These are phyloP conservation scores for Homalodisca vitripennis DNA, from an alignment of 1,140 invertebrate species.

Conservation along the genomic window DNA sequence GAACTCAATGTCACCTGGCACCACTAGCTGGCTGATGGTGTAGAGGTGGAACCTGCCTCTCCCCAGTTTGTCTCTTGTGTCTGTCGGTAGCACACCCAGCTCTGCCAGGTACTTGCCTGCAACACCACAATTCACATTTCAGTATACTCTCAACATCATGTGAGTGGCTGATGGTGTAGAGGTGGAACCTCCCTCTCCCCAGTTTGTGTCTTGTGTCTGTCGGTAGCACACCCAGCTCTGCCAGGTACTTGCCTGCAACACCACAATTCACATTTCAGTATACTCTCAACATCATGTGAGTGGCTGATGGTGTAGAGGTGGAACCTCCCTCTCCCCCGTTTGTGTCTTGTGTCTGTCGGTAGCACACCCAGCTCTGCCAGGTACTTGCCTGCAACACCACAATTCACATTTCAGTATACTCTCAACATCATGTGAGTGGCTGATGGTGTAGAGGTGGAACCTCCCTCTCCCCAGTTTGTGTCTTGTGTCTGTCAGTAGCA, in stretches of 20 bases:
- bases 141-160: too few species aligned
- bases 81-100: slow-evolving; percentile 29
- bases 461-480: slow-evolving; percentile 30
- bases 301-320: slow-evolving; percentile 33
- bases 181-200: slow-evolving; percentile 33
- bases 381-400: slow-evolving; percentile 28
- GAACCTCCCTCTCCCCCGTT: slow-evolving; percentile 29
- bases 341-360: slow-evolving; percentile 30
- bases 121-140: neutral
- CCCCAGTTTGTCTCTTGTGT: slow-evolving; percentile 29
- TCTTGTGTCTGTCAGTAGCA: slow-evolving; percentile 25
- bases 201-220: slow-evolving; percentile 28
- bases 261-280: neutral
- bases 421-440: too few species aligned
- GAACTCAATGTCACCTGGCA: slow-evolving; percentile 23
- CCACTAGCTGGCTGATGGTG: slow-evolving; percentile 31
- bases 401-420: too few species aligned
- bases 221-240: slow-evolving; percentile 30
- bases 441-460: slow-evolving; percentile 34
- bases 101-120: slow-evolving; percentile 33
- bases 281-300: too few species aligned
- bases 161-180: slow-evolving; percentile 33
- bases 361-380: slow-evolving; percentile 32
- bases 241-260: slow-evolving; percentile 30
- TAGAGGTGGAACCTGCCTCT: slow-evolving; percentile 33